Evolutionary conservation across 2,797 vertebrate species (phyloP), one percentile per base, ranked within the genome.

Genomic region (Percopsis omiscomaycus): DNA sequence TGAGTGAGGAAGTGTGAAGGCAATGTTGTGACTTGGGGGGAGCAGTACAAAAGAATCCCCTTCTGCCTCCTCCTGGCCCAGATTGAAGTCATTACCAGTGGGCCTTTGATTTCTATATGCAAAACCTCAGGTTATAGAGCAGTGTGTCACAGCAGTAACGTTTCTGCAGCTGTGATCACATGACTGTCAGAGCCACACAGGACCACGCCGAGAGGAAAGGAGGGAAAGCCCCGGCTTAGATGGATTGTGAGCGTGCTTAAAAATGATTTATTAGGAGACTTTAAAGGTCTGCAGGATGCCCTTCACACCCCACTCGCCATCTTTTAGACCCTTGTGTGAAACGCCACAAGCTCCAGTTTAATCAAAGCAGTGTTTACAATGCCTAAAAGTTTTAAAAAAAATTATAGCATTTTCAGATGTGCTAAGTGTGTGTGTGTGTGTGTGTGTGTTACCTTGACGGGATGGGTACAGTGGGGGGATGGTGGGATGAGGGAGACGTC

Each of bases 181-280:
- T 72, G 75, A 70, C 75, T 75, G 69, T 68, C 67, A 73, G 70
- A 45, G 81, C 82, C 78, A 74, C 48, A 52, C 59, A 66, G 55
- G 46, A 63, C 65, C 13, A 3, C 65, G 61, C 74, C 50, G 14
- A 61, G 77, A 73, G 75, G 70, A 80, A 55, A 74, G 69, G 73
- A 77, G 79, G 70, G 75, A 81, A 86, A 85, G 78, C 79, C 73
- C 73, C 70, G 65, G 77, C 80, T 67, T 77, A 88, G 85, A 86
- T 87, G 83, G 84, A 83, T 87, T 86, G 80, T 78, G 67, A 84
- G 86, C 78, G 80, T 82, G 82, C 64, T 77, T 77, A 78, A 80
- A 80, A 73, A 83, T 88, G 77, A 87, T 89, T 89, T 89, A 88
- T 86, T 84, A 84, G 71, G 78, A 81, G 78, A 78, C 84, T 87